Conservation (phyloP, 2,888 invertebrate genomes). For the Blastobasis lacticolella region DNA sequence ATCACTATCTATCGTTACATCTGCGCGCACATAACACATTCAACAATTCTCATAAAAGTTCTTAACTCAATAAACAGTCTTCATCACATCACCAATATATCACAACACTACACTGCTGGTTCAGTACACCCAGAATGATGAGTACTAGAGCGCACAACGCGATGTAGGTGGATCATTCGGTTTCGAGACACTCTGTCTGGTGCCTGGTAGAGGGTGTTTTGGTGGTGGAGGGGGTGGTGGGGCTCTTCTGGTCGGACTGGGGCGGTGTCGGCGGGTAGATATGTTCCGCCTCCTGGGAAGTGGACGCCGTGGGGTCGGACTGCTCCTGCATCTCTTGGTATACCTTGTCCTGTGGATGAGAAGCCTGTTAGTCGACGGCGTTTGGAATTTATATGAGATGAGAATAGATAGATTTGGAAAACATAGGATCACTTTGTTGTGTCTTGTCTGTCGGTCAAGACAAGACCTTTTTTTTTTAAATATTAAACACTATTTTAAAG, state of each 20-base stretch:
- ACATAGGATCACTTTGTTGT: no score
- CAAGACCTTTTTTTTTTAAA: no score
- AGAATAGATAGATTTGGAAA: no score
- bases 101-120: no score
- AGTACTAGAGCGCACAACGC: no score
- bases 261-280: conserved; percentile 63
- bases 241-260: conserved; percentile 62
- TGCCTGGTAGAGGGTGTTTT: conserved; percentile 49
- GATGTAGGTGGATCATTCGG: neutral
- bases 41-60: neutral
- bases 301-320: conserved; percentile 24
- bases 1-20: no score
- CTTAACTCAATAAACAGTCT: neutral
- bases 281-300: conserved; percentile 34
- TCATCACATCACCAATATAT: no score
- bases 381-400: no score
- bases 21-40: neutral
- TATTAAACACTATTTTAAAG: no score
- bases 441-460: no score
- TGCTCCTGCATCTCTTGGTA: conserved; percentile 41
- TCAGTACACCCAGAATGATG: no score
- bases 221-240: conserved; percentile 46
- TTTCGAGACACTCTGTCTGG: conserved; percentile 7
- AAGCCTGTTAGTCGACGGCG: neutral
- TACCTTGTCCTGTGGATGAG: conserved; percentile 45